Base-by-base conservation (phyloP, 2,888 invertebrate species). In the Callyntrura guangdongensis region DNA sequence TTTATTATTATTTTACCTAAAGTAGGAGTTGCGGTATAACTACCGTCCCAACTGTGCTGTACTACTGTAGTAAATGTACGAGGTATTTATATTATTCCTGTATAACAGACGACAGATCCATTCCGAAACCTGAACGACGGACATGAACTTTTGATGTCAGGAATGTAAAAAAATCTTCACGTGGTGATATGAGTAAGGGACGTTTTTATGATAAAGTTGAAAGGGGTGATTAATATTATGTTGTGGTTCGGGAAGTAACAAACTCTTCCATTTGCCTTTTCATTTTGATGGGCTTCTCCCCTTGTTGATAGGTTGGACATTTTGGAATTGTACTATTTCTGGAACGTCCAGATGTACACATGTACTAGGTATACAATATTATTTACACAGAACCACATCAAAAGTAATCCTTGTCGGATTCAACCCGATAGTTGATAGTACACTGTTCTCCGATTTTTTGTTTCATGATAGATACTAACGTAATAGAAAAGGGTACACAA, bases 141-240 rank as follows among this genome's bases (percentile, higher is more conserved):
- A 22, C 12, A 8, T 22, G 9, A 77, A 77, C n/a, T 77, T 77
- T 77, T 36, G 56, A 22, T 56, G 14, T 74, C 53, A 77, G 17
- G 69, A 45, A 72, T 47, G 72, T 0, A 47, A 47, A 72, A 72
- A 17, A 72, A 72, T 20, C 47, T 72, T 11, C 72, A n/a, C n/a
- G n/a, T 72, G 45, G 72, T 72, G 20, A 72, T 47, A 47, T 72
- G 45, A 72, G 47, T 72, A 47, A 72, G 11, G 47, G 5, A 47
- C 11, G 20, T 72, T 25, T 36, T 69, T 36, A 69, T 69, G 36
- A n/a, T 1, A 69, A 0, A 36, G 47, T 20, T 47, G 47, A 11
- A 59, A 64, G 64, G 64, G 22, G 25, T 64, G 64, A 25, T 22
- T 22, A 25, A 14, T 69, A 27, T 69, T 0, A 69, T 27, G 27